Evolutionary conservation across 1,140 invertebrate species (phyloP), one percentile per base, ranked within the genome.

Genomic region (Phymorhynchus buccinoides): DNA sequence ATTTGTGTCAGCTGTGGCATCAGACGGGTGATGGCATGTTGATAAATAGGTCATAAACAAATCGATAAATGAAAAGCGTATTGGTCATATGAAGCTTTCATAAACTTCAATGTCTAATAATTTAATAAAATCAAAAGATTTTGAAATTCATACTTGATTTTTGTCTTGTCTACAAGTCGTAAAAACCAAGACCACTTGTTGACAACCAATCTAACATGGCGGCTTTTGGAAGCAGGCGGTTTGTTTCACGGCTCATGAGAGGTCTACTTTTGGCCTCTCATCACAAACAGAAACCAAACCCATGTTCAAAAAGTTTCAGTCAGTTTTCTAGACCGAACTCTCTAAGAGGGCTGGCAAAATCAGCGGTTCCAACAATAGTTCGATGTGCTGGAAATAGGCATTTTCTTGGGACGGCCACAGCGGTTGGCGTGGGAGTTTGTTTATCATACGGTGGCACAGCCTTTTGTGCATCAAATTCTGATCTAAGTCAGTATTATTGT

Each of bases 191-290:
- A 52, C 48, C 48, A 18, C 48, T 52, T 52, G 0, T 52, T 52
- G 48, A 52, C 2, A 52, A 52, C 48, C n/a, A 1, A 52, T 39
- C 77, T 75, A 77, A 6, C n/a, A 87, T 87, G 87, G 87, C 87
- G 66, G 81, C 84, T n/a, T 22, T 75, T 7, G 71, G 78, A 84
- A 56, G 77, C 66, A 87, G 81, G 84, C 56, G 77, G 66, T 73
- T 44, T 79, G 41, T 52, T 56, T 35, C 68, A 22, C 6, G 42
- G 35, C 41, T 73, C 56, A 84, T 84, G 30, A 42, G 81, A 41
- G 48, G 62, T 83, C 41, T 88, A 22, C 18, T 84, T 39, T 52
- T 44, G 80, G 35, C 77, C 77, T 85, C 48, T 35, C 82, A 85
- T 1, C 82, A 85, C 0, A 83, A 41, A 84, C 22, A 37, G 1